These are phyloP conservation scores for Cybosia mesomella DNA, from an alignment of 2,888 invertebrate species.

Conservation along the genomic window DNA sequence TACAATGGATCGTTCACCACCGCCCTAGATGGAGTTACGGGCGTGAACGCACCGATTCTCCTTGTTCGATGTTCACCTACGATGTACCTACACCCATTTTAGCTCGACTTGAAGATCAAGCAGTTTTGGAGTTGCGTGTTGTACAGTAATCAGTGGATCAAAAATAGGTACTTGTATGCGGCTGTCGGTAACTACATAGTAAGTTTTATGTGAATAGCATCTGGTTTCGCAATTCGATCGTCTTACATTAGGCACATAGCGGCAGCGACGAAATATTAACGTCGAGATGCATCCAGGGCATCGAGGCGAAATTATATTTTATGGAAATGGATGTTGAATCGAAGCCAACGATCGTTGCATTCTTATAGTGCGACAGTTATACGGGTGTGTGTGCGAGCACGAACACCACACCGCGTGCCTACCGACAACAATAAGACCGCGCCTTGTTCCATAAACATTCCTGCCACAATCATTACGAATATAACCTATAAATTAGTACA, in stretches of 20 bases:
- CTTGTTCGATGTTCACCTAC: slow-evolving; percentile 68
- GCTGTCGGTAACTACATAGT: slow-evolving; percentile 56
- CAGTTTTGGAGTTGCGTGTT: slow-evolving; percentile 59
- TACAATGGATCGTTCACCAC: slow-evolving; percentile 79
- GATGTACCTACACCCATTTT: slow-evolving; percentile 63
- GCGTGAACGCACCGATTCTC: slow-evolving; percentile 72
- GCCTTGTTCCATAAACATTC: slow-evolving; percentile 84
- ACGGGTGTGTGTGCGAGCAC: slow-evolving; percentile 73
- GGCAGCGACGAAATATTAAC: slow-evolving; percentile 64
- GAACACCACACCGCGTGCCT: slow-evolving; percentile 68
- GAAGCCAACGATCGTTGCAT: slow-evolving; percentile 78
- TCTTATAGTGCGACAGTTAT: slow-evolving; percentile 77
- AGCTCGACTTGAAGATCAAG: slow-evolving; percentile 62
- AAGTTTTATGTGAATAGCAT: slow-evolving; percentile 59
- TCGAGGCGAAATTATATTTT: slow-evolving; percentile 79
- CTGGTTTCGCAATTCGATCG: slow-evolving; percentile 62
- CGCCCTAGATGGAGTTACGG: slow-evolving; percentile 74
- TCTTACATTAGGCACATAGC: slow-evolving; percentile 31
- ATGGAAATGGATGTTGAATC: slow-evolving; percentile 83
- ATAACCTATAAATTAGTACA: slow-evolving; percentile 84
- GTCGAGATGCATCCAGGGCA: slow-evolving; percentile 72
- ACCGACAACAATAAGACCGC: slow-evolving; percentile 84
- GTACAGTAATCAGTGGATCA: slow-evolving; percentile 47
- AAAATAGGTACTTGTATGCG: slow-evolving; percentile 29
- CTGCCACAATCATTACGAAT: slow-evolving; percentile 83